These are phyloP conservation scores for Nematostella vectensis DNA, from an alignment of 92 coral and sea anemone species.

Conservation along the genomic window DNA sequence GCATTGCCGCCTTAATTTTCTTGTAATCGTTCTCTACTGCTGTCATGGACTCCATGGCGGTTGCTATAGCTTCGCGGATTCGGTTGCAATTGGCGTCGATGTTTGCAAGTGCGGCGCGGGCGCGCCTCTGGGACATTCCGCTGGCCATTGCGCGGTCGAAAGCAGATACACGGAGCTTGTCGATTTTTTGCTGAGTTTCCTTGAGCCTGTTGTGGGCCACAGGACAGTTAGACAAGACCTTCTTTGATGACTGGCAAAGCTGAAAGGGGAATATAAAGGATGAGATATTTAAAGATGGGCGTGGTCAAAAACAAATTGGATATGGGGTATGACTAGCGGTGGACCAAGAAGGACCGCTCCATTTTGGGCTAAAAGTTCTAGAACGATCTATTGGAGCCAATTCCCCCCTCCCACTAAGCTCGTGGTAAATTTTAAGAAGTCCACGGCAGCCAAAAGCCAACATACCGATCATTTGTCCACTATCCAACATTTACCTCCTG, in stretches of 20 bases:
- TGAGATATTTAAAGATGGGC: no score
- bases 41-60: conserved; percentile 91
- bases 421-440: no score
- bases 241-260: conserved; percentile 77
- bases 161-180: conserved; percentile 49
- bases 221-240: conserved; percentile 59
- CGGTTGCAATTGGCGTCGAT: conserved; percentile 75
- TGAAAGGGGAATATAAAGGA: conserved; percentile 10
- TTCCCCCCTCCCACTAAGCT: no score
- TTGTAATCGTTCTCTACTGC: conserved; percentile 89
- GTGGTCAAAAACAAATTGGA: no score
- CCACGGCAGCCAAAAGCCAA: no score
- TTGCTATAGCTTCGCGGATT: conserved; percentile 57
- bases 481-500: no score
- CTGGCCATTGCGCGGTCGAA: conserved; percentile 62
- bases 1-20: conserved; percentile 95
- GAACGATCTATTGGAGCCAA: no score
- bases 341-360: no score
- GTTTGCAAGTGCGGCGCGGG: conserved; percentile 67
- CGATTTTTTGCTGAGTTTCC: conserved; percentile 57
- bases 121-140: conserved; percentile 63
- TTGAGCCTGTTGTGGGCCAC: conserved; percentile 73
- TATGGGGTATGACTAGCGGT: no score
- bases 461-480: no score
- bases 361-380: no score